Conservation (phyloP, 2,113 vertebrate species). For the Xiphophorus maculatus region DNA sequence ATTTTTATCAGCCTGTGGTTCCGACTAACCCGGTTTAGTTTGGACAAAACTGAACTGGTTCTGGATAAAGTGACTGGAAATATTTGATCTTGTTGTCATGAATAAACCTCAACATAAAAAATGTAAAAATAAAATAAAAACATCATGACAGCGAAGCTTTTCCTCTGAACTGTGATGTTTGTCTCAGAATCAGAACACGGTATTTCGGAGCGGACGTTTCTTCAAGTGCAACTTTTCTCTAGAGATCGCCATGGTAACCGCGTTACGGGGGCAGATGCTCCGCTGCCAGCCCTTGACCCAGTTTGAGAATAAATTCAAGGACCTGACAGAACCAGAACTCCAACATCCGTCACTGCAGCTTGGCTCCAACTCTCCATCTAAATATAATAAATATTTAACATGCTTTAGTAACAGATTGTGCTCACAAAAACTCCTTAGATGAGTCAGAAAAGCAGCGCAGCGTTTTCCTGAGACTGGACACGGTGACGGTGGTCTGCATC, state of each 20-base stretch:
- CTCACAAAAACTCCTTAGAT: conserved; percentile 1
- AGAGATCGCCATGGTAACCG: conserved; percentile 39
- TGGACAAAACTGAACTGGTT: not conserved
- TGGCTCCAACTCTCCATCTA: not conserved
- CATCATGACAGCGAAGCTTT: not conserved
- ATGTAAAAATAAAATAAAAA: too few species aligned
- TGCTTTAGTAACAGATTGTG: not conserved
- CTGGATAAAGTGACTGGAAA: not conserved
- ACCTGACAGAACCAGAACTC: conserved; percentile 9
- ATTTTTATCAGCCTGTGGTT: not conserved
- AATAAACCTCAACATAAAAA: not conserved
- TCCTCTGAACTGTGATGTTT: not conserved
- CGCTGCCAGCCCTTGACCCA: conserved; percentile 58
- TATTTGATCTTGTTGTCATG: not conserved
- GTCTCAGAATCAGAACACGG: conserved; percentile 11
- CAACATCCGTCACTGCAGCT: not conserved
- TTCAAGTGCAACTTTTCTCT: conserved; percentile 49
- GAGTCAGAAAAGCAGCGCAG: not conserved
- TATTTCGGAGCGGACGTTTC: conserved; percentile 9
- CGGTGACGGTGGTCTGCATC: not conserved
- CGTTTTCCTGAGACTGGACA: not conserved
- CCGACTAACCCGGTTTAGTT: not conserved
- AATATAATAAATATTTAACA: not conserved
- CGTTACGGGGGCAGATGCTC: conserved; percentile 31
- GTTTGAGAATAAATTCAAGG: conserved; percentile 47